Percentiles rank a stretch among this genome's conserved stretches.
Evolutionary conservation across 2,888 invertebrate genomes (phyloP).

Genomic region (Teleogryllus oceanicus): DNA sequence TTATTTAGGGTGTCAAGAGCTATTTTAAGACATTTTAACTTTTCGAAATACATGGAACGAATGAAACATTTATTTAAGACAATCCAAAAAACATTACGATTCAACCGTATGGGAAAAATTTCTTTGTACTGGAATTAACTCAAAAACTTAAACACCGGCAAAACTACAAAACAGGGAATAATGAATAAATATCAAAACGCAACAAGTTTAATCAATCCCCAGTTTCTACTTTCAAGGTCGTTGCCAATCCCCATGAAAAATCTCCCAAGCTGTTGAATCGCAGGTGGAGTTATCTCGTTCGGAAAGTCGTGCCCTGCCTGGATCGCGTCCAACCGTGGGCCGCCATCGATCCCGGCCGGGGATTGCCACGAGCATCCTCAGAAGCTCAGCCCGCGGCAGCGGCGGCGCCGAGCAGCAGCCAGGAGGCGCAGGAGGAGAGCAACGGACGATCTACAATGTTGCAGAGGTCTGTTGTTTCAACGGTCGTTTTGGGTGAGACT

Average conservation of each 20-base stretch:
- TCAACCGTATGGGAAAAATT: not conserved
- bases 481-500: no score
- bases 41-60: no score
- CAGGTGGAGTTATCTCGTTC: no score
- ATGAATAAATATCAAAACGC: not conserved
- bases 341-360: slow-evolving; percentile 6
- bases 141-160: not conserved
- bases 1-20: no score
- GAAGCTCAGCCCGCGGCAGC: not conserved
- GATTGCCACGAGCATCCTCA: not conserved
- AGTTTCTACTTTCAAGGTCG: not conserved
- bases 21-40: no score
- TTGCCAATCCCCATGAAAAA: no score
- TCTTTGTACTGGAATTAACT: not conserved
- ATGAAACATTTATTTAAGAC: no score
- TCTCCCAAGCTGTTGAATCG: no score
- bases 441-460: no score
- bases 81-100: no score
- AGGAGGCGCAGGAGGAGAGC: not conserved
- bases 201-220: not conserved
- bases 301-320: not conserved
- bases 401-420: not conserved
- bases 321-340: not conserved
- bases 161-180: no score
- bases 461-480: no score